phyloP scores from a whole-genome alignment of 2,113 vertebrate genomes.

The Brachionichthys hirsutus region DNA sequence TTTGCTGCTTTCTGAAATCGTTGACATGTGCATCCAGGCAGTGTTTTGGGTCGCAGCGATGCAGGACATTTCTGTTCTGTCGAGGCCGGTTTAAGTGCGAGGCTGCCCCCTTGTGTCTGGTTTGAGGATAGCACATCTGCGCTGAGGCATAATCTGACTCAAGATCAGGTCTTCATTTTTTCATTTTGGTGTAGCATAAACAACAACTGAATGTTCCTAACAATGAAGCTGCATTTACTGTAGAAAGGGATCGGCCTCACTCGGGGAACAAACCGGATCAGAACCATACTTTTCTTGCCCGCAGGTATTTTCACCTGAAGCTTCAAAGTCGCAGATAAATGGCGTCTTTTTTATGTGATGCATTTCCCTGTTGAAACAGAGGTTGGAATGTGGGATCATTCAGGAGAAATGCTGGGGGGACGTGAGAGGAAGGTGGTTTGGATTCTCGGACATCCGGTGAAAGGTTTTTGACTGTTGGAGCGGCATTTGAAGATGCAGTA shows the following conservation, averaged over 20 bases:
- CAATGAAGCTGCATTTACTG: too few species aligned
- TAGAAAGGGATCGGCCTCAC: too few species aligned
- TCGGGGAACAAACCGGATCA: too few species aligned
- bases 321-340: not conserved
- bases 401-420: not conserved
- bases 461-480: too few species aligned
- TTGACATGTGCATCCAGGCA: conserved; percentile 10
- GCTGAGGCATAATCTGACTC: too few species aligned
- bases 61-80: conserved; percentile 10
- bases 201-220: too few species aligned
- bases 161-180: too few species aligned
- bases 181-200: too few species aligned
- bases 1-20: conserved; percentile 17
- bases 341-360: not conserved
- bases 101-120: conserved; percentile 63
- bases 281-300: too few species aligned
- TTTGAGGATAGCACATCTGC: conserved; percentile 5
- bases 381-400: not conserved
- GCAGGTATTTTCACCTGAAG: too few species aligned
- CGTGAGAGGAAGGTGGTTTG: not conserved
- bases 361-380: conserved; percentile 9
- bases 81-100: conserved; percentile 26
- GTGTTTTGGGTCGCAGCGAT: conserved; percentile 19
- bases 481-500: too few species aligned
- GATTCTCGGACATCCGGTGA: too few species aligned